Percentiles rank a stretch among this genome's conserved stretches.
phyloP scores from a whole-genome alignment of 1,140 invertebrate genomes.

The Diploscapter pachys region DNA sequence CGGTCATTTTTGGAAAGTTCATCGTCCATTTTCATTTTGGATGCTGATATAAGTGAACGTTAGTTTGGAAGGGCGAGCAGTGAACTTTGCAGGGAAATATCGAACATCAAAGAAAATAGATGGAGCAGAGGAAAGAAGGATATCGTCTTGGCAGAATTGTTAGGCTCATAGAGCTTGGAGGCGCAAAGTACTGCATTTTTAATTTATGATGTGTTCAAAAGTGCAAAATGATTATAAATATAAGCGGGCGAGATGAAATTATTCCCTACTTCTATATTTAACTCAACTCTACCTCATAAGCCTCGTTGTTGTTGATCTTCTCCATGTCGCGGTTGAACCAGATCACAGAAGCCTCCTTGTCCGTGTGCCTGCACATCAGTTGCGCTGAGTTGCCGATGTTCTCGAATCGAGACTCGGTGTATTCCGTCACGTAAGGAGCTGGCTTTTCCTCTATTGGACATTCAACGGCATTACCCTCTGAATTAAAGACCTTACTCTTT shows the following conservation, averaged over 20 bases:
- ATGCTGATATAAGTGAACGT: no score
- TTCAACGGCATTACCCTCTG: no score
- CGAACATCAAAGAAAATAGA: no score
- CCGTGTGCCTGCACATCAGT: slow-evolving; percentile 71
- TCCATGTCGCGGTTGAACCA: slow-evolving; percentile 15
- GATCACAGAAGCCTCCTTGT: slow-evolving; percentile 66
- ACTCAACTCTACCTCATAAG: slow-evolving; percentile 8
- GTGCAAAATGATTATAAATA: neutral
- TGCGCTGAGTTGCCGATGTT: slow-evolving; percentile 67
- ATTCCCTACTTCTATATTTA: no score
- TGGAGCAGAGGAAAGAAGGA: no score
- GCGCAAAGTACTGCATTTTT: no score
- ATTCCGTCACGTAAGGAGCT: slow-evolving; percentile 62
- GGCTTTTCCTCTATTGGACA: no score
- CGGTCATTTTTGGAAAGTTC: no score
- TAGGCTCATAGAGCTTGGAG: neutral
- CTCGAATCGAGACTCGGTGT: slow-evolving; percentile 62
- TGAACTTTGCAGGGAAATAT: no score
- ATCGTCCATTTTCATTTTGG: no score
- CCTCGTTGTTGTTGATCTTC: slow-evolving; percentile 9
- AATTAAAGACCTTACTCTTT: no score
- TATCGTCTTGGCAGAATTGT: neutral
- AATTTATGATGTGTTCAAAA: neutral
- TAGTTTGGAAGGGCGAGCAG: no score
- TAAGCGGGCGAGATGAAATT: neutral